Evolutionary conservation across 1,140 invertebrate species (phyloP).

Genomic region (Drosophila nikananu): DNA sequence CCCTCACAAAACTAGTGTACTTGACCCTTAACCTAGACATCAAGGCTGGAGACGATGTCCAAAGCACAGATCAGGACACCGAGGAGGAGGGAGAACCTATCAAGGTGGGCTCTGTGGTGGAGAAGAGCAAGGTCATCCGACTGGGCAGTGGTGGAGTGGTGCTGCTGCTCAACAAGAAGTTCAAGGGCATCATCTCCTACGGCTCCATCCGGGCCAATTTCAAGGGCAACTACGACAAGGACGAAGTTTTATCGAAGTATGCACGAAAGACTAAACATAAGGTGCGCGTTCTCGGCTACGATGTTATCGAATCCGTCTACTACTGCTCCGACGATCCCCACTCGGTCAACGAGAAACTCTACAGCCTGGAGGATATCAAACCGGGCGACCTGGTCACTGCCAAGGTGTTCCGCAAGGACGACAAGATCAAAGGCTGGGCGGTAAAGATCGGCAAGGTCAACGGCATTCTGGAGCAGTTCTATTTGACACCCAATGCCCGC

Average conservation of each 20-base stretch:
- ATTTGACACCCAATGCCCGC: constrained; percentile 53
- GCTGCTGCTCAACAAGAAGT: constrained; percentile 86
- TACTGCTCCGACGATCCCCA: constrained; percentile 87
- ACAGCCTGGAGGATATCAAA: constrained; percentile 86
- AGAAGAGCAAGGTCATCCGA: constrained; percentile 86
- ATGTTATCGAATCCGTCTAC: constrained; percentile 87
- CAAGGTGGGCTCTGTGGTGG: constrained; percentile 86
- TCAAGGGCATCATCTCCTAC: constrained; percentile 87
- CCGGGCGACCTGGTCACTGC: constrained; percentile 86
- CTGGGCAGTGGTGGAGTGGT: constrained; percentile 86
- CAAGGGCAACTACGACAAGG: constrained; percentile 85
- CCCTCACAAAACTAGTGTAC: constrained; percentile 89
- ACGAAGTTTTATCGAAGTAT: constrained; percentile 85
- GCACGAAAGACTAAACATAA: constrained; percentile 86
- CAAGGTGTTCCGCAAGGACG: constrained; percentile 79
- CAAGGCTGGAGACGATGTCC: neutral
- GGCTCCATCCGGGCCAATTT: constrained; percentile 85
- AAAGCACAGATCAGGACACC: constrained; percentile 2
- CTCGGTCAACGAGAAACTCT: constrained; percentile 86
- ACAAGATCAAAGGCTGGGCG: constrained; percentile 77
- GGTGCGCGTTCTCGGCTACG: constrained; percentile 87
- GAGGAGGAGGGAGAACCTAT: constrained; percentile 57
- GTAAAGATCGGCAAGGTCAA: constrained; percentile 71
- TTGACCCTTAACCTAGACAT: constrained; percentile 85
- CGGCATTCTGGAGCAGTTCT: constrained; percentile 74